These are phyloP conservation scores for Lasiommata megera DNA, from an alignment of 2,888 invertebrate species.

Conservation along the genomic window DNA sequence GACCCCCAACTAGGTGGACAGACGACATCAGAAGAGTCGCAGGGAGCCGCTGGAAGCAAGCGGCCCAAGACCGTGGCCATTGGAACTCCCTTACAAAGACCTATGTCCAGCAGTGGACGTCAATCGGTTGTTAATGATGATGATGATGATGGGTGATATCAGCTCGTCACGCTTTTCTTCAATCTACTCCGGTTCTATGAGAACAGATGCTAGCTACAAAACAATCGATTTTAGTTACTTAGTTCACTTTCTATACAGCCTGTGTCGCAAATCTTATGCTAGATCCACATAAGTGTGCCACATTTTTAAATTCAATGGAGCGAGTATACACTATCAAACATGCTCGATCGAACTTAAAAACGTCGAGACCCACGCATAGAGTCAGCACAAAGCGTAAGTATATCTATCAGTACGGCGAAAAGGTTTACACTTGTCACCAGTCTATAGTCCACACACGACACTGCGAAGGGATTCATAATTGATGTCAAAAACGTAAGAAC, in stretches of 20 bases:
- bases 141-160: too few relatives aligned
- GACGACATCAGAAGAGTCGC: too few relatives aligned
- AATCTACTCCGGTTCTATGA: too few relatives aligned
- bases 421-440: conserved; percentile 1
- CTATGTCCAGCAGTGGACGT: too few relatives aligned
- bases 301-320: background rate
- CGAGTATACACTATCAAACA: background rate
- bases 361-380: background rate
- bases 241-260: background rate
- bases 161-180: too few relatives aligned
- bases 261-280: background rate
- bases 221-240: background rate
- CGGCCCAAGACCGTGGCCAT: too few relatives aligned
- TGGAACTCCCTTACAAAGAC: too few relatives aligned
- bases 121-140: too few relatives aligned
- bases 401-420: conserved; percentile 1
- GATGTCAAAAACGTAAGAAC: background rate
- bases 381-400: background rate
- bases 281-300: background rate
- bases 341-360: background rate
- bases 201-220: too few relatives aligned
- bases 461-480: background rate
- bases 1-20: too few relatives aligned
- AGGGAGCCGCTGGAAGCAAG: too few relatives aligned
- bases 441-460: conserved; percentile 10